phyloP scores from a whole-genome alignment of 2,113 vertebrate genomes.

The Cnemophilus loriae region DNA sequence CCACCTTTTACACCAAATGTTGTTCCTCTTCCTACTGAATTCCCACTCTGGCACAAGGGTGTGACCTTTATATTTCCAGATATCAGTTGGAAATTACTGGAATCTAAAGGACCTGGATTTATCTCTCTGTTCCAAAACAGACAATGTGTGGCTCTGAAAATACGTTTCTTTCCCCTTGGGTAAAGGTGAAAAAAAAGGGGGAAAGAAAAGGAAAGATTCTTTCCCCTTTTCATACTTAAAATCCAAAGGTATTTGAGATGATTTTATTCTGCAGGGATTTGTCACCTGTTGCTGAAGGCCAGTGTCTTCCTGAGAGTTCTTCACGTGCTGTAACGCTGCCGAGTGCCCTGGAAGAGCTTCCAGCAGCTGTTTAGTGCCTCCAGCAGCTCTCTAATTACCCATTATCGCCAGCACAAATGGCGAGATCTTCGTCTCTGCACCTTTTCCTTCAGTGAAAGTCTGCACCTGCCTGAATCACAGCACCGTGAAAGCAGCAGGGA shows the following conservation, averaged over 20 bases:
- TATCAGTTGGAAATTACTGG: background rate
- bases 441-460: background rate
- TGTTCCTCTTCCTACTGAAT: background rate
- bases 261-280: background rate
- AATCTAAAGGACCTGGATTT: background rate
- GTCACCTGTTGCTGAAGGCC: background rate
- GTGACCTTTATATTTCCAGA: background rate
- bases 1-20: background rate
- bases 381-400: background rate
- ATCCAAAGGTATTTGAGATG: background rate
- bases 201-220: too few relatives aligned
- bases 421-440: background rate
- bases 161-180: background rate
- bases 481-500: background rate
- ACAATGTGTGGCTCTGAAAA: background rate
- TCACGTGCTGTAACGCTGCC: accelerated
- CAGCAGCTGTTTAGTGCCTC: background rate
- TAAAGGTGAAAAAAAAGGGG: too few relatives aligned
- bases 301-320: background rate
- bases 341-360: background rate
- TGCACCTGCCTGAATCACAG: background rate
- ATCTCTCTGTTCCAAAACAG: background rate
- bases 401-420: background rate
- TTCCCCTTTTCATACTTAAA: background rate
- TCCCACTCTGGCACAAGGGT: background rate